Evolutionary conservation across 2,113 vertebrate species (phyloP).

Genomic region (Tupaia chinensis): DNA sequence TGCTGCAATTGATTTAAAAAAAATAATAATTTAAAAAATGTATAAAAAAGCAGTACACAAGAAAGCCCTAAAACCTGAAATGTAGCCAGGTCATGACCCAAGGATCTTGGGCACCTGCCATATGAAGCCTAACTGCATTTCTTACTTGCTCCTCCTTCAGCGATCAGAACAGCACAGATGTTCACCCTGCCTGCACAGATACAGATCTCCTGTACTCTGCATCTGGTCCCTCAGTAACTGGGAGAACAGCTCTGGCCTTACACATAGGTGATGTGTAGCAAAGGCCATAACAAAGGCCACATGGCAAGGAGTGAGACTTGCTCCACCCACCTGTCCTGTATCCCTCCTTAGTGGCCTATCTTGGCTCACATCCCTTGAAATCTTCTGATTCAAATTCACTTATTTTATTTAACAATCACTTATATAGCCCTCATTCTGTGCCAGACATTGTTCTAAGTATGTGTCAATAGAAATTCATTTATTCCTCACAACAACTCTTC

Average conservation of each 20-base stretch:
- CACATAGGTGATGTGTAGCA: neutral
- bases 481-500: neutral
- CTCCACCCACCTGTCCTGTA: neutral
- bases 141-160: neutral
- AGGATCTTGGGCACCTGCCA: neutral
- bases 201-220: neutral
- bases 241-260: neutral
- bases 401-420: neutral
- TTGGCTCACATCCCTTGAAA: neutral
- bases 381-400: neutral
- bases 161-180: neutral
- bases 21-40: no score
- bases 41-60: neutral
- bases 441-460: neutral
- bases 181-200: neutral
- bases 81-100: constrained; percentile 23
- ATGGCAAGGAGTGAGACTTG: neutral
- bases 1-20: neutral
- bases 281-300: neutral
- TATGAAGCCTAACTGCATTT: neutral
- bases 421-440: neutral
- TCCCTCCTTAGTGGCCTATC: neutral
- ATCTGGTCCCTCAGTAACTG: neutral
- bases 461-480: neutral
- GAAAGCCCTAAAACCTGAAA: constrained; percentile 40